Conservation (phyloP, 2,113 vertebrate genomes). For the Rissa tridactyla region DNA sequence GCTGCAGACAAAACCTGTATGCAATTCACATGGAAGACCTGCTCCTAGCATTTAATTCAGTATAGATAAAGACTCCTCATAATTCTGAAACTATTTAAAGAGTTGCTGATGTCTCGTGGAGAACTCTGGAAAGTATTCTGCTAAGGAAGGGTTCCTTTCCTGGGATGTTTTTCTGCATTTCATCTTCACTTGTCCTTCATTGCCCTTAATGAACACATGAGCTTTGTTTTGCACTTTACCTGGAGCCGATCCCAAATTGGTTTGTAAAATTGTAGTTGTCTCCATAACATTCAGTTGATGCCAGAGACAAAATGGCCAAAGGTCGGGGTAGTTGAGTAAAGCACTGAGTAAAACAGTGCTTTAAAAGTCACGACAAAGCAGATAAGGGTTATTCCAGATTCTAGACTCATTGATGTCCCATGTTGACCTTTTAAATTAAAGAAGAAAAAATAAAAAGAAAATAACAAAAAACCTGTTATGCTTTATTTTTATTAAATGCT, state of each 20-base stretch:
- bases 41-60: neutral
- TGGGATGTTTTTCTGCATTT: neutral
- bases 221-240: neutral
- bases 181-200: neutral
- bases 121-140: constrained; percentile 12
- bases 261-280: neutral
- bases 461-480: neutral
- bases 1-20: neutral
- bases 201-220: neutral
- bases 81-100: neutral
- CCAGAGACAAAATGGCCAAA: constrained; percentile 11
- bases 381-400: neutral
- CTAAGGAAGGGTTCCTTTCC: neutral
- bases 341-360: neutral
- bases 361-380: neutral
- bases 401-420: neutral
- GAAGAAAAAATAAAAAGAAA: neutral
- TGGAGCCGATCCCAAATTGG: neutral
- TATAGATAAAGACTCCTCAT: neutral
- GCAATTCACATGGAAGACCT: neutral
- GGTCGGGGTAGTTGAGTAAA: neutral
- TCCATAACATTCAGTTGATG: neutral
- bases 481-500: neutral
- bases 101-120: constrained; percentile 3
- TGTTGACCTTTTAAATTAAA: neutral